phyloP scores from a whole-genome alignment of 2,888 invertebrate species.

The Stegana nigrithorax region DNA sequence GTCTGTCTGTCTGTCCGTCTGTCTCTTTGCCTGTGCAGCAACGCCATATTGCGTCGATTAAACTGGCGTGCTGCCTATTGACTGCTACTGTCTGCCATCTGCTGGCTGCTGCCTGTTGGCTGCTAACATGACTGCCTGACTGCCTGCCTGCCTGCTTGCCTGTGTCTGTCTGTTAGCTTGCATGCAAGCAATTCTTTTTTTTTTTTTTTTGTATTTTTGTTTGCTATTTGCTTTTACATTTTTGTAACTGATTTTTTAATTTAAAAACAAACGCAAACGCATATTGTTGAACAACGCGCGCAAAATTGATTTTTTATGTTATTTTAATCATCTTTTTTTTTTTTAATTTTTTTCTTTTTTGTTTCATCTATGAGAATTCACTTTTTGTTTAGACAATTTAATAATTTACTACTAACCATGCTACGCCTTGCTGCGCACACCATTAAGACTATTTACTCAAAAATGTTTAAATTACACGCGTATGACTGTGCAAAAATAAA shows the following conservation, averaged over 20 bases:
- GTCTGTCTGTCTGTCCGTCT: not conserved
- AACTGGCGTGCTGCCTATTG: too few relatives aligned
- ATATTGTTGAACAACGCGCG: not conserved
- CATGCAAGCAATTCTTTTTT: not conserved
- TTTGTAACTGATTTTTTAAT: not conserved
- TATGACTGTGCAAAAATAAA: slow-evolving; percentile 47
- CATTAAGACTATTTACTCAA: slow-evolving; percentile 46
- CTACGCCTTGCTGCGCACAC: slow-evolving; percentile 54
- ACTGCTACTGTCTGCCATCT: too few relatives aligned
- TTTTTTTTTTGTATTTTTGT: too few relatives aligned
- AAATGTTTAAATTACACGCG: slow-evolving; percentile 53
- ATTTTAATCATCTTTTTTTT: not conserved
- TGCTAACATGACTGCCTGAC: not conserved
- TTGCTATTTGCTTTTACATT: too few relatives aligned
- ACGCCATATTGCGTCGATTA: too few relatives aligned
- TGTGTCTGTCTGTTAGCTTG: not conserved
- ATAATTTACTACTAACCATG: too few relatives aligned
- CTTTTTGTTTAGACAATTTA: too few relatives aligned
- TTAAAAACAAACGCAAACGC: not conserved
- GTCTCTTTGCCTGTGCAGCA: not conserved
- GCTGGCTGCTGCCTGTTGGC: too few relatives aligned
- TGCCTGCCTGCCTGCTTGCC: not conserved
- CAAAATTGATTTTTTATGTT: slow-evolving; percentile 10
- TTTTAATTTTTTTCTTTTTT: too few relatives aligned
- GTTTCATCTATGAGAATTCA: too few relatives aligned